Evolutionary conservation across 2,888 invertebrate genomes (phyloP).

Genomic region (Leptarthrus brevirostris): DNA sequence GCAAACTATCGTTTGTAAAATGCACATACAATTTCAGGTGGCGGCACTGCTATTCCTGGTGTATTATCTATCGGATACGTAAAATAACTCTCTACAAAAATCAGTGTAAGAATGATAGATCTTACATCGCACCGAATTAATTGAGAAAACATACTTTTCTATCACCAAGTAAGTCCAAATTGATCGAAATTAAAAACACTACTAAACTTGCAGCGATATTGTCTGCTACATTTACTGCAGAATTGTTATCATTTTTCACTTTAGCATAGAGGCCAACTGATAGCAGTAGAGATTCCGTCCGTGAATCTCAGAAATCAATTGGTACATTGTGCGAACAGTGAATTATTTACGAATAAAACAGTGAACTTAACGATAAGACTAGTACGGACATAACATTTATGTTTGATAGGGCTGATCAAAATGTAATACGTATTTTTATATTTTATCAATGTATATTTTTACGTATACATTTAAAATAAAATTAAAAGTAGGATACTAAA

Average conservation of each 20-base stretch:
- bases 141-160: background rate
- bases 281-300: slow-evolving; percentile 2
- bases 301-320: slow-evolving; percentile 21
- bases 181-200: background rate
- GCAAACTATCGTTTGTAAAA: too few species aligned
- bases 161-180: background rate
- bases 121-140: background rate
- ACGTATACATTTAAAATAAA: too few species aligned
- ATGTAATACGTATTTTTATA: too few species aligned
- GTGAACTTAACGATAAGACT: background rate
- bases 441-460: too few species aligned
- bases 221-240: slow-evolving; percentile 18
- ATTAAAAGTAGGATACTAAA: too few species aligned
- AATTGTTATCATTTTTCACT: slow-evolving; percentile 24
- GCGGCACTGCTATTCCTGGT: slow-evolving; percentile 47
- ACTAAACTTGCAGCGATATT: slow-evolving; percentile 29
- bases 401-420: background rate
- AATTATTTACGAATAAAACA: background rate
- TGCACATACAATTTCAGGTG: slow-evolving; percentile 51
- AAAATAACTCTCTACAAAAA: background rate
- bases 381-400: too few species aligned
- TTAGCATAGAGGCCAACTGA: slow-evolving; percentile 16
- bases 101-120: background rate
- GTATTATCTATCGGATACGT: background rate
- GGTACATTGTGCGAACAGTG: background rate